Percentiles rank a stretch among this genome's conserved stretches.
These are phyloP conservation scores for Enteromius argenteus DNA, from an alignment of 2,797 vertebrate genomes.

Conservation along the genomic window DNA sequence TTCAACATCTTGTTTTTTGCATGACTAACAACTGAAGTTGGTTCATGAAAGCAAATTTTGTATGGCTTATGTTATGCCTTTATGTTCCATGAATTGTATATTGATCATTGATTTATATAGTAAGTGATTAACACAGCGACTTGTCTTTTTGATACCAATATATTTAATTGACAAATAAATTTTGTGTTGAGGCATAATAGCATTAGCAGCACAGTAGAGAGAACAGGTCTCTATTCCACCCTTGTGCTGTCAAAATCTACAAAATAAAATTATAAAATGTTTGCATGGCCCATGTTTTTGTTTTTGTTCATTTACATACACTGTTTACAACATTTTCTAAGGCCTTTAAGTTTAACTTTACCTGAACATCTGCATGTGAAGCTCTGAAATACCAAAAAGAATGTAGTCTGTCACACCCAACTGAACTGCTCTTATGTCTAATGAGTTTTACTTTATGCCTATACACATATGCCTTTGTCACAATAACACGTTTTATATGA, in stretches of 20 bases:
- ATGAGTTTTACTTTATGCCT: conserved; percentile 23
- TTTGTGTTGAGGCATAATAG: neutral
- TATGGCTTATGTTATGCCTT: conserved; percentile 16
- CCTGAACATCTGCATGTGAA: conserved; percentile 22
- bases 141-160: neutral
- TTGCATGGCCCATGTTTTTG: neutral
- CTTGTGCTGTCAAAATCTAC: neutral
- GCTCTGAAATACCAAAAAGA: conserved; percentile 22
- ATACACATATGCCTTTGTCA: conserved; percentile 46
- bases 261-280: neutral
- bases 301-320: neutral
- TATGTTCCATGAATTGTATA: conserved; percentile 17
- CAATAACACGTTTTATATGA: conserved; percentile 21
- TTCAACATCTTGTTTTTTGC: conserved; percentile 30
- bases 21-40: conserved; percentile 34
- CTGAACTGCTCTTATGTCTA: conserved; percentile 5
- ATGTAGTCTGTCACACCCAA: neutral
- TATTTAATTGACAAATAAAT: conserved; percentile 1
- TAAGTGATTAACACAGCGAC: neutral
- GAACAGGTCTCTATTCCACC: neutral
- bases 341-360: conserved; percentile 10
- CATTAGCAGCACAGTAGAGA: neutral
- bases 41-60: conserved; percentile 8
- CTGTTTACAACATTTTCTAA: conserved; percentile 10
- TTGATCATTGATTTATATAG: conserved; percentile 2